These are phyloP conservation scores for Pheucticus melanocephalus DNA, from an alignment of 2,113 vertebrate genomes.

Conservation along the genomic window DNA sequence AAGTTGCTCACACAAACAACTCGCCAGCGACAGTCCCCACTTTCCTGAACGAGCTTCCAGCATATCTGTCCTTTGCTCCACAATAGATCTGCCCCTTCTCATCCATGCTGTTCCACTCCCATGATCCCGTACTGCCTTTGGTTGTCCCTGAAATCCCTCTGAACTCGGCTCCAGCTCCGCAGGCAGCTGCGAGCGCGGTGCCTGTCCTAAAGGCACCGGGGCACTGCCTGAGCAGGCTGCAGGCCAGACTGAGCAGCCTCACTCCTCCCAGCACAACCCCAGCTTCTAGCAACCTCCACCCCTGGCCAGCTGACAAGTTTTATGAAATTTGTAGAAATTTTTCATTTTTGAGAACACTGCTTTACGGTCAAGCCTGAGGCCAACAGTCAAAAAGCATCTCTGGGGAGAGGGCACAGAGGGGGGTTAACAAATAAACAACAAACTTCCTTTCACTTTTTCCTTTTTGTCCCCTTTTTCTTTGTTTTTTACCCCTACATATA, in stretches of 20 bases:
- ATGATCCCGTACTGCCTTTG: rapidly evolving
- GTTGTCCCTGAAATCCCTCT: background rate
- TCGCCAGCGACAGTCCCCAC: background rate
- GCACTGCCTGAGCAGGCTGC: background rate
- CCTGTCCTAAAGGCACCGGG: rapidly evolving
- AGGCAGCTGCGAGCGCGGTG: rapidly evolving
- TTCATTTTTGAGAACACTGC: background rate
- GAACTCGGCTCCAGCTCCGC: background rate
- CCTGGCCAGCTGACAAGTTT: background rate
- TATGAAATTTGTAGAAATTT: background rate
- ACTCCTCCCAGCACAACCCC: background rate
- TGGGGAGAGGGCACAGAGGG: rapidly evolving
- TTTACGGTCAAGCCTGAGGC: background rate
- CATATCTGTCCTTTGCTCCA: background rate
- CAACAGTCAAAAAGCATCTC: background rate
- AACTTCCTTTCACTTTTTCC: background rate
- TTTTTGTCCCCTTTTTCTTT: background rate
- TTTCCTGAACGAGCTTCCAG: background rate
- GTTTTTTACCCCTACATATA: background rate
- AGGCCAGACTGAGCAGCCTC: background rate
- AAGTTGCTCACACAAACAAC: background rate
- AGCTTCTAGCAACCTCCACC: background rate
- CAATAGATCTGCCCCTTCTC: background rate
- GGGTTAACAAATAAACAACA: background rate
- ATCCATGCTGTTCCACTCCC: background rate